phyloP scores from a whole-genome alignment of 2,888 invertebrate species.

The Geotrupes spiniger region DNA sequence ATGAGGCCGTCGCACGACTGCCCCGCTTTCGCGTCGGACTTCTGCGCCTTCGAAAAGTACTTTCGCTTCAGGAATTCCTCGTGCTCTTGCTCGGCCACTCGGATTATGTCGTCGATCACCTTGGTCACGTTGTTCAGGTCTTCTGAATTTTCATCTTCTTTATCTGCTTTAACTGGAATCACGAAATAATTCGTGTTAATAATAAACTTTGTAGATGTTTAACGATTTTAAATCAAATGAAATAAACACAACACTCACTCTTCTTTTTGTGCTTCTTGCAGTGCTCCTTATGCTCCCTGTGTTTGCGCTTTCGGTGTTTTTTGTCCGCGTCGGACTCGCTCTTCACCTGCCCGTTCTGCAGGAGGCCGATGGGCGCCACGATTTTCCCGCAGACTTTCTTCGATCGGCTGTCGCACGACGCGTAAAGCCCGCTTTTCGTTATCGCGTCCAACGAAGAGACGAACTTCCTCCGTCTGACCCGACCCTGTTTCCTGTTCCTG shows the following conservation, averaged over 20 bases:
- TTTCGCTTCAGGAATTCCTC: conserved; percentile 32
- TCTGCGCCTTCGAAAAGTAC: conserved; percentile 12
- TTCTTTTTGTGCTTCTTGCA: conserved; percentile 39
- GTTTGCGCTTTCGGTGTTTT: conserved; percentile 40
- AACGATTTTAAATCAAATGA: background rate
- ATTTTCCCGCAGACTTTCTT: conserved; percentile 46
- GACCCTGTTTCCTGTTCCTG: conserved; percentile 14
- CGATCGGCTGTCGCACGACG: conserved; percentile 31
- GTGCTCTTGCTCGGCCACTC: conserved; percentile 44
- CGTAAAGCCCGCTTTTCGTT: conserved; percentile 22
- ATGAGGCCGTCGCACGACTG: conserved; percentile 11
- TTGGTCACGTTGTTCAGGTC: conserved; percentile 27
- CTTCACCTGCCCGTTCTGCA: conserved; percentile 22
- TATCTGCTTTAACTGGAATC: conserved; percentile 14
- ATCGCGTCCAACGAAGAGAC: conserved; percentile 20
- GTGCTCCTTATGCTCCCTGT: conserved; percentile 34
- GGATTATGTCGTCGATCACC: conserved; percentile 46
- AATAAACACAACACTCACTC: conserved; percentile 11
- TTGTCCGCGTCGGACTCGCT: conserved; percentile 35
- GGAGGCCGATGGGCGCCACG: conserved; percentile 37
- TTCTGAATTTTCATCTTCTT: conserved; percentile 4
- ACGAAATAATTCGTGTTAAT: conserved; percentile 12
- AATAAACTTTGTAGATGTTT: conserved; percentile 2
- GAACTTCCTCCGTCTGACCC: conserved; percentile 10
- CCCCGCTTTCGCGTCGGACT: conserved; percentile 11